phyloP scores from a whole-genome alignment of 1,140 invertebrate species.

The Pinna nobilis region DNA sequence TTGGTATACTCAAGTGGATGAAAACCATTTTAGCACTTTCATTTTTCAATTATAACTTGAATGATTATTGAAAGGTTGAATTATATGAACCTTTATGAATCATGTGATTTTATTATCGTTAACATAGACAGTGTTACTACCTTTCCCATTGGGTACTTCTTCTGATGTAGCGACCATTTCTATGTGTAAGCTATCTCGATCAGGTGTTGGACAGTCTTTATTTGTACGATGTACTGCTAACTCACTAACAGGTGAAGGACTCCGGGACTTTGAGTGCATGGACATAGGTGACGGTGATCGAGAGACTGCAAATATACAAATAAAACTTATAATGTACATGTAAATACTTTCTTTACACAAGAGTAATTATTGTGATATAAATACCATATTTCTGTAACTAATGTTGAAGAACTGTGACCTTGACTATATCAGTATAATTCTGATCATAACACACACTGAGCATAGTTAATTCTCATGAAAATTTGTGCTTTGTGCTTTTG shows the following conservation, averaged over 20 bases:
- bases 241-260: conserved; percentile 62
- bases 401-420: too few relatives aligned
- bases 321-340: background rate
- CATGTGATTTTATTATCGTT: too few relatives aligned
- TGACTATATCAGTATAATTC: too few relatives aligned
- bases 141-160: conserved; percentile 50
- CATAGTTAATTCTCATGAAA: too few relatives aligned
- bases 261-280: conserved; percentile 57
- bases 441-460: too few relatives aligned
- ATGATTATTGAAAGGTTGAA: too few relatives aligned
- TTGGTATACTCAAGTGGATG: too few relatives aligned
- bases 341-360: background rate
- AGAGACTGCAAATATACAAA: conserved; percentile 50
- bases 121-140: conserved; percentile 18
- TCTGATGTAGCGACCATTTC: conserved; percentile 82
- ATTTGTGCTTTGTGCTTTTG: too few relatives aligned
- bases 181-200: conserved; percentile 80
- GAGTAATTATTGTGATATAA: background rate
- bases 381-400: too few relatives aligned
- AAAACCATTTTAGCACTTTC: too few relatives aligned
- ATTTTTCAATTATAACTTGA: too few relatives aligned
- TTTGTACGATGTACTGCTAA: conserved; percentile 50
- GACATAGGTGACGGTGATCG: conserved; percentile 65
- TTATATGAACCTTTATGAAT: too few relatives aligned
- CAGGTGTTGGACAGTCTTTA: conserved; percentile 69